A percentile compares a stretch with the other conserved stretches of the same genome.
Evolutionary conservation across 2,888 invertebrate genomes (phyloP).

Genomic region (Eupithecia centaureata): DNA sequence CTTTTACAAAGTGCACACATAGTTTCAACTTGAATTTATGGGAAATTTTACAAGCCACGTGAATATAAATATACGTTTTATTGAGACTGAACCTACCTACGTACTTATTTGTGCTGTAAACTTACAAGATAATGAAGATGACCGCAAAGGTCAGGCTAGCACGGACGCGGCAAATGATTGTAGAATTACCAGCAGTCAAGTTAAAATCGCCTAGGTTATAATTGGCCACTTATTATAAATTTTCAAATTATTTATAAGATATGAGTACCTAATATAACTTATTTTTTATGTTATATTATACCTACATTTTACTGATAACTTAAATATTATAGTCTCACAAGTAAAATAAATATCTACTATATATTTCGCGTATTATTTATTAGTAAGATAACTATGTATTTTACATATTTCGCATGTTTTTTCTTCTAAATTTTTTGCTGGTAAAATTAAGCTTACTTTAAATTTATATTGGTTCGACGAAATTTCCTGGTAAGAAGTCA

Average conservation of each 20-base stretch:
- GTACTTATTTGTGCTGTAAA: constrained; percentile 4
- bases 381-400: no score
- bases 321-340: neutral
- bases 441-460: no score
- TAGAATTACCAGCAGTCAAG: constrained; percentile 23
- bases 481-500: no score
- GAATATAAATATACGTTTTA: neutral
- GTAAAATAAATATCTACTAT: no score
- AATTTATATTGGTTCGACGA: no score
- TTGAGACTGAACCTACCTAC: neutral
- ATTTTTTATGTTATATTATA: neutral
- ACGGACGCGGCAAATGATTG: constrained; percentile 23
- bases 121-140: constrained; percentile 28
- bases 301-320: no score
- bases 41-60: neutral
- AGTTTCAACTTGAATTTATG: neutral
- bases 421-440: no score
- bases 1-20: neutral
- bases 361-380: no score
- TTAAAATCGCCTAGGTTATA: constrained; percentile 23
- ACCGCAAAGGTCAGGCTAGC: constrained; percentile 24
- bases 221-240: constrained; percentile 21
- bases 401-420: no score
- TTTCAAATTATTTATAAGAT: neutral
- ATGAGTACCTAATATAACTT: no score